Evolutionary conservation across 1,140 invertebrate species (phyloP).

Genomic region (Camponotus vicinus): DNA sequence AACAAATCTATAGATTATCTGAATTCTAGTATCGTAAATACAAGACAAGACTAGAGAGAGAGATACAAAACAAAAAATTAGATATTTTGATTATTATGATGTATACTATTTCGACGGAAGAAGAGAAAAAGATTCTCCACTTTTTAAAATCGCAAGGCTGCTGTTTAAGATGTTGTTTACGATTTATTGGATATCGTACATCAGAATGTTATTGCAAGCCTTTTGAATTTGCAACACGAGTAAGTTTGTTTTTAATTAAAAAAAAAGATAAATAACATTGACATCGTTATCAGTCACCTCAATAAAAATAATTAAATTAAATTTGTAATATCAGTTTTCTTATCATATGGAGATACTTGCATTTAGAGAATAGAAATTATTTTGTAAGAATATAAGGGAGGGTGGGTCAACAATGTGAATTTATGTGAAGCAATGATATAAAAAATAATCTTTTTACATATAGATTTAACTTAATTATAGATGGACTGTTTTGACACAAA

Average conservation of each 20-base stretch:
- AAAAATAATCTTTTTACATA: conserved; percentile 6
- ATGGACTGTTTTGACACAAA: conserved; percentile 70
- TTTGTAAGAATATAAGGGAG: not conserved
- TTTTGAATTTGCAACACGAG: conserved; percentile 79
- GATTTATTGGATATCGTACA: conserved; percentile 84
- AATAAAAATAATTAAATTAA: not conserved
- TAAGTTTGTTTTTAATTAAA: conserved; percentile 67
- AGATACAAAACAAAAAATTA: not conserved
- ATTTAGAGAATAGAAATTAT: conserved; percentile 2
- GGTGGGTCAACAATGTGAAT: not conserved
- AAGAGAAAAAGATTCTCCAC: conserved; percentile 79
- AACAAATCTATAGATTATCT: not conserved
- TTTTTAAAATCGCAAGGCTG: conserved; percentile 84
- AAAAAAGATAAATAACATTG: conserved; percentile 6
- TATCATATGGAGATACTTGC: not conserved
- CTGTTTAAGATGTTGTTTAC: conserved; percentile 87
- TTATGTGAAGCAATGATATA: not conserved
- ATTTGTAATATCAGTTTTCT: not conserved
- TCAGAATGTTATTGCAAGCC: conserved; percentile 84
- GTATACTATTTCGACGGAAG: conserved; percentile 47
- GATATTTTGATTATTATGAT: conserved; percentile 33
- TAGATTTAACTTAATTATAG: conserved; percentile 67
- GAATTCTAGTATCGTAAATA: too few species aligned
- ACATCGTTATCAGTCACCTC: not conserved
- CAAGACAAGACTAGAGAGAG: too few species aligned